Base-by-base conservation (phyloP, 1,140 invertebrate species). In the Drosophila quadrilineata region DNA sequence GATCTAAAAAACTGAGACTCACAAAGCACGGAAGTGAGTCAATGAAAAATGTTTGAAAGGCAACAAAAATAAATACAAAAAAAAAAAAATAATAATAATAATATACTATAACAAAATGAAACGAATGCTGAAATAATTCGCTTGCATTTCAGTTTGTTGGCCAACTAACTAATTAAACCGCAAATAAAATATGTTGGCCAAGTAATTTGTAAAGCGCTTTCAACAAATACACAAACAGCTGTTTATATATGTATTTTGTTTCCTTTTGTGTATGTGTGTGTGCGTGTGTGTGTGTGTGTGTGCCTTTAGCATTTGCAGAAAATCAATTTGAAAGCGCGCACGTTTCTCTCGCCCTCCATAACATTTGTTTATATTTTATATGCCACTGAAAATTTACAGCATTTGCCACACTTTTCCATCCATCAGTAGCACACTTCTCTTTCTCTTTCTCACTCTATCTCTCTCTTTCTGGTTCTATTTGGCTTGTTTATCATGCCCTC, bases 91-190 rank as follows among this genome's bases (percentile, higher is more conserved):
- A n/a, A n/a, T n/a, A n/a, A n/a, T n/a, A n/a, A n/a, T n/a, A n/a
- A n/a, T n/a, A n/a, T n/a, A n/a, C n/a, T n/a, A n/a, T n/a, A n/a
- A n/a, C n/a, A n/a, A n/a, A n/a, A n/a, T n/a, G n/a, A n/a, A n/a
- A n/a, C n/a, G n/a, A n/a, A 36, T 36, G 43, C 33, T 21, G 12
- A 40, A 67, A 73, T 63, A 53, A 59, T 54, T 45, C 9, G 40
- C 10, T 36, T 57, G 24, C 35, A 64, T 68, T 67, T 52, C 26
- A 9, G 31, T 10, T 57, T 57, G 56, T 71, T 66, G 71, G 54
- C 52, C 52, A 80, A 75, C 60, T 64, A 64, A 84, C 77, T 71
- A 73, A 82, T 84, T 77, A 82, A 82, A 77, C 79, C 69, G 69
- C 77, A 84, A 69, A 73, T 70, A 68, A 73, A 82, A 73, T 69